Evolutionary conservation across 2,888 invertebrate species (phyloP), one percentile per base, ranked within the genome.

Genomic region (Petrolisthes manimaculis): DNA sequence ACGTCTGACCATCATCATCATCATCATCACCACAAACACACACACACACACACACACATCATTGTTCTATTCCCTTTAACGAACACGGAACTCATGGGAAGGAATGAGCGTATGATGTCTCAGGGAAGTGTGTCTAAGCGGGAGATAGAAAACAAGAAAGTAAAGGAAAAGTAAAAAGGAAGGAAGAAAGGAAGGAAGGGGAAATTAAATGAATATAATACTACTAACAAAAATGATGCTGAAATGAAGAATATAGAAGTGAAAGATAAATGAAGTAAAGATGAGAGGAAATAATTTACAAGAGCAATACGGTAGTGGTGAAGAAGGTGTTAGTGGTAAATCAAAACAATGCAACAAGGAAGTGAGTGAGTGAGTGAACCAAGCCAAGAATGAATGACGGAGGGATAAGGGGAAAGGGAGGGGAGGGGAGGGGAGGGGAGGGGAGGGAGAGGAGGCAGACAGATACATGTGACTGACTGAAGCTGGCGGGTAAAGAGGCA

Each of bases 151-250:
- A 18, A 71, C 0, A n/a, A n/a, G 71, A n/a, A n/a, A 71, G 12
- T n/a, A n/a, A 71, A 71, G 71, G 3, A 6, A n/a, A 0, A n/a
- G 21, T 6, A 6, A 71, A n/a, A n/a, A 21, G 74, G 74, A 74
- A 74, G 77, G 77, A 77, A 37, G 77, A 51, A 6, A 79, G 79
- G 80, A 55, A 56, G 18, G n/a, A 21, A 21, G 0, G n/a, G 80
- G 80, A 55, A 21, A n/a, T 3, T 1, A 51, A 21, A n/a, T 9
- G 56, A 56, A 9, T 61, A 12, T 37, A 37, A 37, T 37, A 37
- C 37, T 37, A 37, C 37, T 37, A 37, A 37, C 37, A 37, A 37
- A 37, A 37, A 37, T 37, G 37, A 37, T 37, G 37, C 37, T 37
- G 37, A 37, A 37, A 37, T 37, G 37, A 37, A 37, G 37, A 37